Percentiles rank a stretch among this genome's conserved stretches.
phyloP scores from a whole-genome alignment of 2,113 vertebrate species.

The Chinchilla lanigera region DNA sequence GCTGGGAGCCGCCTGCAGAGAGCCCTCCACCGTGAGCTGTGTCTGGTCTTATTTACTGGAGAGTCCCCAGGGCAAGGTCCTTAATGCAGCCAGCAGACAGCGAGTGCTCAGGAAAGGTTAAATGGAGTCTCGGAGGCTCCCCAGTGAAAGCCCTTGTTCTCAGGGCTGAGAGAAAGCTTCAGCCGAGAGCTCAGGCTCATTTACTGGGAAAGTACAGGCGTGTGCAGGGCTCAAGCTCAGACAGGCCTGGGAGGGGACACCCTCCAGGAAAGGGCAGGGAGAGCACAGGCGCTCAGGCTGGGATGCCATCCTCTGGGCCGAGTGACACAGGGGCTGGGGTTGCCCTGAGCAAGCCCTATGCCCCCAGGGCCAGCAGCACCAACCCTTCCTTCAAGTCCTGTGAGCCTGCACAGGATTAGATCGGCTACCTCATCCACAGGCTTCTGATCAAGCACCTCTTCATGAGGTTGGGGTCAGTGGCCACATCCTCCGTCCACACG shows the following conservation, averaged over 20 bases:
- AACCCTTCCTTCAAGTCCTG: background rate
- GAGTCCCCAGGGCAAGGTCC: conserved; percentile 61
- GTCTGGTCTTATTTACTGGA: conserved; percentile 51
- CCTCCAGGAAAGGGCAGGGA: background rate
- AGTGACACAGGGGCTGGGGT: too few species aligned
- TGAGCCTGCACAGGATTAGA: background rate
- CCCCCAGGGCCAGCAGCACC: background rate
- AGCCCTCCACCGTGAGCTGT: background rate
- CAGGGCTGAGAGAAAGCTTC: background rate
- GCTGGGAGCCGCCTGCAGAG: background rate
- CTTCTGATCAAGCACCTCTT: background rate
- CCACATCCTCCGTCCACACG: background rate
- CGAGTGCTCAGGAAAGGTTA: conserved; percentile 21
- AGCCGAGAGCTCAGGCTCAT: background rate
- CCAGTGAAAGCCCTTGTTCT: background rate
- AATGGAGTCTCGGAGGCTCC: conserved; percentile 31
- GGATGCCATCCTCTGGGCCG: background rate
- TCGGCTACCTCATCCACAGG: background rate
- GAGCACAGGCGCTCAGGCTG: background rate
- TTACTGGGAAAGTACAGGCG: background rate
- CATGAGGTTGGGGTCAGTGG: background rate
- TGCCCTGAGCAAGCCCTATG: background rate
- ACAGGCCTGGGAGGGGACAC: fast-evolving
- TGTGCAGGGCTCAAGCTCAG: background rate
- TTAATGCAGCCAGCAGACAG: conserved; percentile 4